Base-by-base conservation (phyloP, 2,888 invertebrate genomes). In the Orthonevra nobilis region DNA sequence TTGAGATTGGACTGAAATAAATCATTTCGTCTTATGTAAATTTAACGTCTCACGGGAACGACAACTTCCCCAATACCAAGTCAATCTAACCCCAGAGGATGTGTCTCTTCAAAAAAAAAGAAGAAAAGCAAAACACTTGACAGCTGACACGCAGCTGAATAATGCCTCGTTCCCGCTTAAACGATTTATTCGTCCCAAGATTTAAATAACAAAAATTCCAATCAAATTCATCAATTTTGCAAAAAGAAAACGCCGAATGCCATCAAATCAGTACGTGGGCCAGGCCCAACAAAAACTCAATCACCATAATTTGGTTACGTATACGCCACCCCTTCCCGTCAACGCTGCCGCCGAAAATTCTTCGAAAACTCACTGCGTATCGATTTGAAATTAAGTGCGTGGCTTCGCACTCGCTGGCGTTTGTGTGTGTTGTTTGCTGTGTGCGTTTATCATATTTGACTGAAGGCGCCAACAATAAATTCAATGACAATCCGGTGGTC, bases 261-360 rank as follows among this genome's bases (percentile, higher is more conserved):
- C 38, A 48, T 48, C 61, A 38, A 61, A 61, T 48, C 48, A n/a
- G 48, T 42, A 61, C 48, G 38, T n/a, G n/a, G n/a, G n/a, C n/a
- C 54, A 1, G 5, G 26, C 3, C n/a, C 14, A 9, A 7, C 17
- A 9, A 26, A 44, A 60, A 44, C 44, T 44, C 44, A 60, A 44
- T 60, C 44, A 23, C 40, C 14, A 19, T 38, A 32, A 23, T 17
- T 15, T 14, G 19, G 50, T 64, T 52, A 52, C 40, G 50, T n/a
- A 63, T 63, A 63, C 50, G 63, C 63, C 63, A 63, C 50, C 50
- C 44, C 12, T 28, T 36, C 44, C 14, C 10, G 19, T 30, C 19
- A 6, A 19, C n/a, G n/a, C n/a, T n/a, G n/a, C n/a, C n/a, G n/a
- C n/a, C n/a, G n/a, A n/a, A n/a, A n/a, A n/a, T n/a, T n/a, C n/a